Evolutionary conservation across 2,797 vertebrate genomes (phyloP).

Genomic region (Poeciliopsis presidionis): DNA sequence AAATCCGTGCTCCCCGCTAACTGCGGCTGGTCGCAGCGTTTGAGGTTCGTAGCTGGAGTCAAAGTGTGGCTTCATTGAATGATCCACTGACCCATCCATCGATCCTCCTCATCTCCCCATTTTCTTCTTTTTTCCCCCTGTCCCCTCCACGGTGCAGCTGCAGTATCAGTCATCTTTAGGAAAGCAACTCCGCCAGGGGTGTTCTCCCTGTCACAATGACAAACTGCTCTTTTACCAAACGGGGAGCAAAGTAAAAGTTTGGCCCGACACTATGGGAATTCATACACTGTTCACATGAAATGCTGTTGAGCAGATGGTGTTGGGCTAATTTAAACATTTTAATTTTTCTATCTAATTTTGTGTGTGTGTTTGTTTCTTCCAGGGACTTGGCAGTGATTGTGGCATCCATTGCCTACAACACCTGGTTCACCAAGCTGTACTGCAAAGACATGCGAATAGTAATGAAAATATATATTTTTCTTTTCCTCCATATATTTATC

Average conservation of each 20-base stretch:
- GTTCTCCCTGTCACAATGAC: slow-evolving; percentile 66
- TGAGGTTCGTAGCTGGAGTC: slow-evolving; percentile 70
- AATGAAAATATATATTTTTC: slow-evolving; percentile 59
- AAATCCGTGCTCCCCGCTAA: slow-evolving; percentile 28
- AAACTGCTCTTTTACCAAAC: slow-evolving; percentile 59
- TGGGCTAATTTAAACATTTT: slow-evolving; percentile 57
- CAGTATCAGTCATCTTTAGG: slow-evolving; percentile 73
- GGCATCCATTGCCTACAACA: slow-evolving; percentile 91
- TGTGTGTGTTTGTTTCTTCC: slow-evolving; percentile 58
- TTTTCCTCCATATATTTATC: slow-evolving; percentile 4
- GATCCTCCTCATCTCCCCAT: slow-evolving; percentile 47
- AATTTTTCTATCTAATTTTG: slow-evolving; percentile 40
- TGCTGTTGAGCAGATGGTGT: slow-evolving; percentile 60
- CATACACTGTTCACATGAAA: slow-evolving; percentile 65
- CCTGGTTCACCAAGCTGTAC: slow-evolving; percentile 92
- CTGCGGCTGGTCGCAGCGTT: slow-evolving; percentile 48
- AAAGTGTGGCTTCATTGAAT: slow-evolving; percentile 75
- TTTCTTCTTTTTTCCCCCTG: background rate
- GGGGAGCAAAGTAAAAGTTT: slow-evolving; percentile 50
- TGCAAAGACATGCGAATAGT: slow-evolving; percentile 92
- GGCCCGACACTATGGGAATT: slow-evolving; percentile 60
- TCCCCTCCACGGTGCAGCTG: slow-evolving; percentile 49
- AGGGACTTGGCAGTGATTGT: slow-evolving; percentile 92
- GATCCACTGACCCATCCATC: slow-evolving; percentile 74
- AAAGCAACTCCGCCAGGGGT: slow-evolving; percentile 52